phyloP scores from a whole-genome alignment of 2,797 vertebrate genomes.

The Ctenopoma kingsleyae region DNA sequence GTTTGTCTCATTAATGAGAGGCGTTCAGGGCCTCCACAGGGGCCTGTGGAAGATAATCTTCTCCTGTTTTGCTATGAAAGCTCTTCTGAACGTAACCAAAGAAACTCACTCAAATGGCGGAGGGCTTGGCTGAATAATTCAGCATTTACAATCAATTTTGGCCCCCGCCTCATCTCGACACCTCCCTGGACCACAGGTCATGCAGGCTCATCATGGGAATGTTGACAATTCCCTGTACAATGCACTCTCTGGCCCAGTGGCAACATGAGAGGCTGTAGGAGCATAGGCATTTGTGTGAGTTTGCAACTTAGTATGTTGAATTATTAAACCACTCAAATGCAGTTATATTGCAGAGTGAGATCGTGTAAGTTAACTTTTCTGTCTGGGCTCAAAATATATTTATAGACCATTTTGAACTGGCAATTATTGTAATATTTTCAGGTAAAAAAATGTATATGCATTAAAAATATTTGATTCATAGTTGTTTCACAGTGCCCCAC shows the following conservation, averaged over 20 bases:
- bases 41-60: slow-evolving; percentile 84
- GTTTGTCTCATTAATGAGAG: slow-evolving; percentile 81
- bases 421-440: no score
- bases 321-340: slow-evolving; percentile 70
- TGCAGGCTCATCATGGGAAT: slow-evolving; percentile 84
- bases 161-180: slow-evolving; percentile 74
- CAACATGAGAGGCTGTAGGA: slow-evolving; percentile 80
- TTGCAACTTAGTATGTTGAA: slow-evolving; percentile 72
- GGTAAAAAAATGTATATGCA: no score
- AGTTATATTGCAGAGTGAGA: slow-evolving; percentile 59
- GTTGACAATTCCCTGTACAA: slow-evolving; percentile 83
- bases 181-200: slow-evolving; percentile 72
- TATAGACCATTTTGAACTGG: not conserved
- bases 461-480: not conserved
- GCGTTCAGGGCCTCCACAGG: slow-evolving; percentile 75
- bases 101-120: slow-evolving; percentile 85
- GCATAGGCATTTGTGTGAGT: slow-evolving; percentile 73
- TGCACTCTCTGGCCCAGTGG: slow-evolving; percentile 68
- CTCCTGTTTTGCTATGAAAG: slow-evolving; percentile 89
- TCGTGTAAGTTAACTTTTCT: slow-evolving; percentile 11
- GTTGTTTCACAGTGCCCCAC: not conserved
- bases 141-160: slow-evolving; percentile 88
- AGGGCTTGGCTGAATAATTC: slow-evolving; percentile 86
- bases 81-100: slow-evolving; percentile 89
- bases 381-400: slow-evolving; percentile 6